These are phyloP conservation scores for Carcharodon carcharias DNA, from an alignment of 2,797 vertebrate genomes.

Conservation along the genomic window DNA sequence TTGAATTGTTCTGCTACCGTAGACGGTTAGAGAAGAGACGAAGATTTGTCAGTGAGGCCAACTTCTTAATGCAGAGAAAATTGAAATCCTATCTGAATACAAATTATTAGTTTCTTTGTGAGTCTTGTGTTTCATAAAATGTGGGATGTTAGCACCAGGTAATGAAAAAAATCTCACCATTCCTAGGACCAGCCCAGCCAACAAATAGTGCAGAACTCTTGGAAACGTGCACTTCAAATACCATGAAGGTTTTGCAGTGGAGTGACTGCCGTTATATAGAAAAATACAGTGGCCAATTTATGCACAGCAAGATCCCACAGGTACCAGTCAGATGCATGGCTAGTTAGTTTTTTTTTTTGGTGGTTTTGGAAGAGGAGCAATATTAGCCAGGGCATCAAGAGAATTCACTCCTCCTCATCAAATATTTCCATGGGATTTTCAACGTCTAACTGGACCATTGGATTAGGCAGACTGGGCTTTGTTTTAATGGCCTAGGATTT, in stretches of 20 bases:
- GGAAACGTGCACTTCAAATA: not conserved
- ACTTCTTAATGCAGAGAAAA: constrained; percentile 20
- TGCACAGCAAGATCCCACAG: not conserved
- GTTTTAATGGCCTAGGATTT: not conserved
- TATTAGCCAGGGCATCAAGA: not conserved
- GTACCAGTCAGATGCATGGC: not conserved
- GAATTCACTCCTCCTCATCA: not conserved
- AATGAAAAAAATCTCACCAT: not conserved
- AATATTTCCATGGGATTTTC: not conserved
- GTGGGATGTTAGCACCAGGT: not conserved
- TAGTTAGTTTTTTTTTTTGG: not conserved
- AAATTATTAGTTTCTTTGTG: not conserved
- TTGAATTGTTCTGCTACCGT: not conserved
- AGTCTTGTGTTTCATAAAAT: not conserved
- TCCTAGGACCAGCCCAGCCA: not conserved
- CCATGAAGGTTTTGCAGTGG: not conserved
- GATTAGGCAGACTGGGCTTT: not conserved
- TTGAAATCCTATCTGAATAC: not conserved
- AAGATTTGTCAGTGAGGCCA: not conserved
- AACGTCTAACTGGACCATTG: too few species aligned
- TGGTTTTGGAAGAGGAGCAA: not conserved
- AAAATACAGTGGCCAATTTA: not conserved
- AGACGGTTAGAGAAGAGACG: not conserved
- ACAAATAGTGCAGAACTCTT: not conserved
- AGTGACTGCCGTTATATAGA: not conserved